These are phyloP conservation scores for Rutpela maculata DNA, from an alignment of 2,888 invertebrate genomes.

Conservation along the genomic window DNA sequence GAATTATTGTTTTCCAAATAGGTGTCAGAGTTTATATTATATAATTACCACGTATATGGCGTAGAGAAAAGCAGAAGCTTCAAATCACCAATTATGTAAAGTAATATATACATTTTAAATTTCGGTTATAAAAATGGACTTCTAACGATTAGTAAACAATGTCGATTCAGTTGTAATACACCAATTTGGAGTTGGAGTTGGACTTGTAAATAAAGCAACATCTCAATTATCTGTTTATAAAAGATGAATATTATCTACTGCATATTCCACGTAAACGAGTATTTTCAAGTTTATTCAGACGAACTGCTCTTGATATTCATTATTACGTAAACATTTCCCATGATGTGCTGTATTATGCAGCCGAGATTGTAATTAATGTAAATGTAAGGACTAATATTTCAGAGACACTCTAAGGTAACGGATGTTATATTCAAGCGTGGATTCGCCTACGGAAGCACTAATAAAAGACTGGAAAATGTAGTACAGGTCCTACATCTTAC, in stretches of 20 bases:
- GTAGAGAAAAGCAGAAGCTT: no score
- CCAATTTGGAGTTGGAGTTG: background rate
- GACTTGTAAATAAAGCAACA: background rate
- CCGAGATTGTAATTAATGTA: conserved; percentile 60
- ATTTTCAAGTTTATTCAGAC: conserved; percentile 15
- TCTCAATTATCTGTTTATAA: background rate
- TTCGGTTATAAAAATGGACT: no score
- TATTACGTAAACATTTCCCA: conserved; percentile 45
- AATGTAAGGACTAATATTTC: conserved; percentile 62
- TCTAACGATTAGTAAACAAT: no score
- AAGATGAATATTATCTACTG: background rate
- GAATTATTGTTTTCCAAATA: no score
- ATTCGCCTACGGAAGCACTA: background rate
- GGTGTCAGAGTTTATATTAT: no score
- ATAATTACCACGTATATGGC: no score
- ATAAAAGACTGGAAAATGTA: background rate
- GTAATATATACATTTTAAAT: no score
- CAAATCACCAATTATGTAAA: no score
- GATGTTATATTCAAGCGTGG: conserved; percentile 48
- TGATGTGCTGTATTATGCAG: conserved; percentile 47
- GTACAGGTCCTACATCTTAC: background rate
- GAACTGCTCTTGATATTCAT: conserved; percentile 42
- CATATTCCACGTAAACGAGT: background rate
- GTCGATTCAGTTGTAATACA: background rate
- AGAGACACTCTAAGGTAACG: conserved; percentile 50